Base-by-base conservation (phyloP, 37 sponge, comb jelly and placozoan species). In the Beroe forskalii region DNA sequence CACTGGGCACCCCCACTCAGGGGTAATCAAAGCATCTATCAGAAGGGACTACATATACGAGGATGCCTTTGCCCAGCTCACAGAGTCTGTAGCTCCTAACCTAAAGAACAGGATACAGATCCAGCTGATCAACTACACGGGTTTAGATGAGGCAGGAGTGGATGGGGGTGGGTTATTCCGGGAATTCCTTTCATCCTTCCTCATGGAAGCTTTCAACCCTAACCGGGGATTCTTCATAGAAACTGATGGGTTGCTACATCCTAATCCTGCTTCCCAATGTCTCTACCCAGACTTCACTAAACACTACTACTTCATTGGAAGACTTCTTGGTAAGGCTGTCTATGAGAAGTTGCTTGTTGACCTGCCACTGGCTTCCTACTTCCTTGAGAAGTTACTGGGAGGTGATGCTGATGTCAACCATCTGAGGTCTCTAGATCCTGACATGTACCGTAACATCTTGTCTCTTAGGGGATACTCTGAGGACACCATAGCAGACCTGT, bases 301-400 rank as follows among this genome's bases (percentile, higher is more conserved):
- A 37, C 97, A 97, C 90, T 97, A 93, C 90, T 62, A 67, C 40
- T 95, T 97, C 92, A 90, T 97, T n/a, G 97, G 97, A 36, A 89
- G 72, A 40, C 89, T 97, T 91, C 72, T 97, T 2, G 97, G 94
- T 62, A 97, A 97, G 92, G 93, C 94, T 20, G 41, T 97, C 24
- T 97, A 92, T 76, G 97, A 95, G 92, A 75, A 91, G 36, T 89
- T 91, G 41, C 42, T 97, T 76, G 94, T 96, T 17, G 97, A 96
- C 55, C 69, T 96, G 4, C 97, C 97, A 19, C 93, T 96, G 61
- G 95, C 95, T 90, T 89, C 92, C 31, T 97, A 95, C 94, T 95
- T 97, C 69, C 90, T 97, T 32, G 90, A 91, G 80, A 95, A 97
- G 91, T 44, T 95, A 40, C 64, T 93, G 32, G 92, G 63, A 40